These are phyloP conservation scores for Physeter macrocephalus DNA, from an alignment of 2,113 vertebrate species.

Conservation along the genomic window DNA sequence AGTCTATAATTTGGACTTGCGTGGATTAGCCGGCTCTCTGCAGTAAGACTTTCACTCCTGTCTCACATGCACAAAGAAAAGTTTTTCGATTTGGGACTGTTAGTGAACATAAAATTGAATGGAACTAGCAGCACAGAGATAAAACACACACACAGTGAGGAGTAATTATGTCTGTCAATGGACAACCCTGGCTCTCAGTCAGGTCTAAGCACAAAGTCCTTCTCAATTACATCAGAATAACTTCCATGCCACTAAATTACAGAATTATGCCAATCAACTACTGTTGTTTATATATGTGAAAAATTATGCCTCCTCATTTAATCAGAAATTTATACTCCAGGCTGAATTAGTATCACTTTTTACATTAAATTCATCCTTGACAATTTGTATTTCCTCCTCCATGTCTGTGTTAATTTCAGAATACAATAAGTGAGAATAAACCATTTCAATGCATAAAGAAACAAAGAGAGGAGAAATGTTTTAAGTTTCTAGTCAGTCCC, in stretches of 20 bases:
- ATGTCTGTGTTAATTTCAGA: neutral
- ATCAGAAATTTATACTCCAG: slow-evolving; percentile 10
- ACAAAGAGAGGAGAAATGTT: neutral
- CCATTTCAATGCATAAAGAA: neutral
- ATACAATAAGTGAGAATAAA: neutral
- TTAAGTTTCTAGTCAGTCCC: slow-evolving; percentile 39
- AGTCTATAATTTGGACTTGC: slow-evolving; percentile 89
- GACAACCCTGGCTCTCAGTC: slow-evolving; percentile 1
- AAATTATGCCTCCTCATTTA: neutral
- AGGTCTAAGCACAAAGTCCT: neutral
- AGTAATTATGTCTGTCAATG: neutral
- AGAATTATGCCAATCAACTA: neutral
- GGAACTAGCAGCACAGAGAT: slow-evolving; percentile 29
- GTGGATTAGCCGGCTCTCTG: slow-evolving; percentile 91
- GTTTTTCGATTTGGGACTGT: slow-evolving; percentile 52
- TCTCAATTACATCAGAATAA: slow-evolving; percentile 18
- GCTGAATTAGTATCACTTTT: neutral
- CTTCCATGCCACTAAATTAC: neutral
- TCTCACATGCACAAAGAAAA: slow-evolving; percentile 56
- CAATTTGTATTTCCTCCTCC: slow-evolving; percentile 24
- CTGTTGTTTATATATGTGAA: neutral
- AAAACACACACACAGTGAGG: neutral
- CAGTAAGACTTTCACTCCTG: slow-evolving; percentile 97
- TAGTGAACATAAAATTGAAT: slow-evolving; percentile 51
- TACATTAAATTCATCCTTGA: neutral